These are phyloP conservation scores for Cathartes aura DNA, from an alignment of 2,113 vertebrate species.

Conservation along the genomic window DNA sequence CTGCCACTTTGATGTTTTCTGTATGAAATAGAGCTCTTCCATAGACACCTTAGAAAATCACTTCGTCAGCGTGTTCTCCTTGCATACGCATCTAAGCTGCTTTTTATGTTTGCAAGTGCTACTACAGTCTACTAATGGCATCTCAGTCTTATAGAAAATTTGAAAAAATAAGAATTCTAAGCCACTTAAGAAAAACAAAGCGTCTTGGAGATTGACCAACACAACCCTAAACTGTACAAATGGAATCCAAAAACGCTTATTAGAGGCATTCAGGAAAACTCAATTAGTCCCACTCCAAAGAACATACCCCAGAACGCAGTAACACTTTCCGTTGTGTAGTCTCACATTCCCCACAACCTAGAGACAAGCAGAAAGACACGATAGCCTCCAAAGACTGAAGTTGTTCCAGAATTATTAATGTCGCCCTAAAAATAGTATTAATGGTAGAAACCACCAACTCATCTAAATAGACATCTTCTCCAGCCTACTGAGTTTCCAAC, in stretches of 20 bases:
- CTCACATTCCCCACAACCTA: not conserved
- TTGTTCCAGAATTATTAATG: not conserved
- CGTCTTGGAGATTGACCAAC: not conserved
- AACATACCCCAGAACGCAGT: not conserved
- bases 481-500: not conserved
- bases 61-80: not conserved
- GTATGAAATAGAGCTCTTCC: not conserved
- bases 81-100: not conserved
- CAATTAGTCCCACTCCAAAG: not conserved
- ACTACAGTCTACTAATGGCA: not conserved
- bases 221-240: not conserved
- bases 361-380: not conserved
- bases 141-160: not conserved
- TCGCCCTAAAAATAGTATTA: not conserved
- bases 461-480: not conserved
- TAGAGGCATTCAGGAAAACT: not conserved
- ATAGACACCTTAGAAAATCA: not conserved
- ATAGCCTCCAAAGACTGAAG: not conserved
- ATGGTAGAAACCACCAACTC: not conserved
- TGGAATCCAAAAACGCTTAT: not conserved
- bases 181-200: not conserved
- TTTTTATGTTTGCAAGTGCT: not conserved
- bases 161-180: not conserved
- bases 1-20: not conserved
- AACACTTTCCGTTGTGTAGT: not conserved